Conservation (phyloP, 35 echinoderm and acorn worm species). For the Apostichopus californicus region DNA sequence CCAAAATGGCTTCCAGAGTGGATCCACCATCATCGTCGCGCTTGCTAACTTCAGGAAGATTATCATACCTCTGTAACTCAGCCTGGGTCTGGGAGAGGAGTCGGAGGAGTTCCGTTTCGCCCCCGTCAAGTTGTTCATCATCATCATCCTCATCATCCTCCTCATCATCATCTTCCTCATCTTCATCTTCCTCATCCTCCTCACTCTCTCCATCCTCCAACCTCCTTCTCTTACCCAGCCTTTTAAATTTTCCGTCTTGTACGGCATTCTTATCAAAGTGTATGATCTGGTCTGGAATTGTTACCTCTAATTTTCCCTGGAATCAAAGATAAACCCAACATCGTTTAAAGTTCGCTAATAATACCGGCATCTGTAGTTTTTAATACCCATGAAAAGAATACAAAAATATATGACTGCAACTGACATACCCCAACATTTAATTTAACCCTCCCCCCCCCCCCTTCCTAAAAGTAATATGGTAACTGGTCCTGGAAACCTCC, state of each 20-base stretch:
- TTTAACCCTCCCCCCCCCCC: too few species aligned
- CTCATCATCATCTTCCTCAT: slow-evolving; percentile 2
- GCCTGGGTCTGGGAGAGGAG: slow-evolving; percentile 15
- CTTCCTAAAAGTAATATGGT: too few species aligned
- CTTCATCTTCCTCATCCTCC: not conserved
- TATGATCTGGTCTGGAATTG: slow-evolving; percentile 10
- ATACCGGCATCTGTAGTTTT: too few species aligned
- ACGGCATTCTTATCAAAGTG: not conserved
- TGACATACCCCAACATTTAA: too few species aligned
- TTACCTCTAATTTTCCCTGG: not conserved
- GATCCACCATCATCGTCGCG: not conserved
- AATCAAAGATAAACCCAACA: not conserved
- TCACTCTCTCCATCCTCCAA: not conserved
- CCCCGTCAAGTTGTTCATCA: not conserved
- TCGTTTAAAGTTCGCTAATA: too few species aligned
- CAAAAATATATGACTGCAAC: too few species aligned
- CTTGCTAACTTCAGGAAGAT: not conserved
- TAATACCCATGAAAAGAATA: too few species aligned
- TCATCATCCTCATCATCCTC: slow-evolving; percentile 9
- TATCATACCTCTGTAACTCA: not conserved
- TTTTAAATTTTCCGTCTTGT: not conserved
- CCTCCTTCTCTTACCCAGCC: not conserved
- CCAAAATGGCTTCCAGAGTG: not conserved
- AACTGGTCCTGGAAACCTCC: too few species aligned
- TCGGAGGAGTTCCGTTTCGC: not conserved